Evolutionary conservation across 1,140 invertebrate species (phyloP), one percentile per base, ranked within the genome.

Genomic region (Rhynchophorus ferrugineus): DNA sequence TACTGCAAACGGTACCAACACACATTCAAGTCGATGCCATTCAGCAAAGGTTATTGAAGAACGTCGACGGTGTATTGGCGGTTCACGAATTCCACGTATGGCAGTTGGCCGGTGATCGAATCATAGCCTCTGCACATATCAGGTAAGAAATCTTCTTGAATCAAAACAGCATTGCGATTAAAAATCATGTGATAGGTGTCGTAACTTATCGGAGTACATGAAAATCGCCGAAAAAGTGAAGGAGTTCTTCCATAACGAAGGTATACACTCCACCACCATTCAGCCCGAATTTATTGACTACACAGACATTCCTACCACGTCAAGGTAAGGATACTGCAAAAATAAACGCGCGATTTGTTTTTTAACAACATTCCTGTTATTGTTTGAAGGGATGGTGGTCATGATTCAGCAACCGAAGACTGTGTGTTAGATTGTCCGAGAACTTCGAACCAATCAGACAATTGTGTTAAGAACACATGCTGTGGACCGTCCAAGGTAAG

Each of bases 31-130:
- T 94, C 37, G 87, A 91, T 69, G 87, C 83, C 33, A 89, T 95
- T 59, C 88, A 94, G 64, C 80, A 84, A 55, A 78, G 85, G 38
- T 69, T 95, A n/a, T 64, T 92, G 21, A 81, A 86, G 60, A 91
- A 84, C 69, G 86, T 94, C 8, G 90, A 94, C 63, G 90, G 90
- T 1, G 89, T 95, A 11, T 70, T 94, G 37, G 89, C 91, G 1
- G 89, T 95, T 16, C 92, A 95, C 62, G 91, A 95, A 69, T 93
- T 95, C 66, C 91, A 95, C 64, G 89, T 95, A 1, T 95, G 91
- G 91, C 89, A 93, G 69, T 74, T 95, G 54, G 90, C 91, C 16
- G 89, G 89, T 1, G 89, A 94, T 69, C 78, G 90, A 57, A 93
- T 94, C 47, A 94, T 95, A 61, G 91, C 91, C 41, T 93, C 91